These are phyloP conservation scores for Heliconius ethilla DNA, from an alignment of 2,888 invertebrate species.

Conservation along the genomic window DNA sequence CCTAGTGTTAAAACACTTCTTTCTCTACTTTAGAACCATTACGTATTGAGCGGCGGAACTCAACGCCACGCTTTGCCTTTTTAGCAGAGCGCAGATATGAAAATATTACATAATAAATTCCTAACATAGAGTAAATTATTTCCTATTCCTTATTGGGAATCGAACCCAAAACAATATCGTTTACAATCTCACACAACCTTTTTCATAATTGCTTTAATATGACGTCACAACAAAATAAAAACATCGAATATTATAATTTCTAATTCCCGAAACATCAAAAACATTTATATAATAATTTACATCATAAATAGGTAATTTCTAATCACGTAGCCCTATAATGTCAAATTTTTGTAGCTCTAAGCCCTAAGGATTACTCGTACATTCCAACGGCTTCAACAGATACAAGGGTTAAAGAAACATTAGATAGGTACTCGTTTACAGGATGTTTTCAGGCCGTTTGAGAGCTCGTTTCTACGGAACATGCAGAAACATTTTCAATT, in stretches of 20 bases:
- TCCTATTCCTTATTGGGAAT: too few relatives aligned
- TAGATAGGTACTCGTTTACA: constrained; percentile 19
- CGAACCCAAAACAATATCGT: too few relatives aligned
- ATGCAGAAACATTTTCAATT: constrained; percentile 4
- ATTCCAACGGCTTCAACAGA: constrained; percentile 28
- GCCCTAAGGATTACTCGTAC: constrained; percentile 21
- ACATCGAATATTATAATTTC: neutral
- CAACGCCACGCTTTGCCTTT: too few relatives aligned
- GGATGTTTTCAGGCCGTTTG: constrained; percentile 15
- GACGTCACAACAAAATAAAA: neutral
- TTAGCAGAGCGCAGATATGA: too few relatives aligned
- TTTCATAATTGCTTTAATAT: too few relatives aligned
- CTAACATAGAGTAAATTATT: too few relatives aligned
- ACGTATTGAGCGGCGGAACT: too few relatives aligned
- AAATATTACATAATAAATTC: too few relatives aligned
- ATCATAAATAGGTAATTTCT: neutral
- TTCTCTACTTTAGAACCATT: too few relatives aligned
- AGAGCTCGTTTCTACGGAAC: neutral
- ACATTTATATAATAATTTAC: neutral
- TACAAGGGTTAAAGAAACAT: constrained; percentile 29
- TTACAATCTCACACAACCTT: too few relatives aligned
- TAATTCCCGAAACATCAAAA: neutral
- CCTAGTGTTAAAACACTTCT: too few relatives aligned
- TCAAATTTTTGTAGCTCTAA: constrained; percentile 19
- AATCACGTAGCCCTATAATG: constrained; percentile 8